Evolutionary conservation across 2,797 vertebrate species (phyloP).

Genomic region (Echiichthys vipera): DNA sequence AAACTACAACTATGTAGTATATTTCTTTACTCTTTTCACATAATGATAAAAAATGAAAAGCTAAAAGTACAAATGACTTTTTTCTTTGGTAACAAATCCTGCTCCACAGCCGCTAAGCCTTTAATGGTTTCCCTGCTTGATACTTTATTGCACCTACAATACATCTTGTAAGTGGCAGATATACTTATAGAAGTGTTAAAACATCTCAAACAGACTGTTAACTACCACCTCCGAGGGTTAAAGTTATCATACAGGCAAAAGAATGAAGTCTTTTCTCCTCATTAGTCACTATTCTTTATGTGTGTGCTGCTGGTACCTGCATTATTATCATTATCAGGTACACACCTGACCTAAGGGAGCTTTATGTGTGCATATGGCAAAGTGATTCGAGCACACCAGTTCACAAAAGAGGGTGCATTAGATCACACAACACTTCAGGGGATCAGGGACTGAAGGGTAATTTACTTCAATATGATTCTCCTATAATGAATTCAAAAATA

Average conservation of each 20-base stretch:
- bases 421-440: slow-evolving; percentile 53
- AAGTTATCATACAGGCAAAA: slow-evolving; percentile 1
- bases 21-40: too few relatives aligned
- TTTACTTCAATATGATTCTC: slow-evolving; percentile 44
- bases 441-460: slow-evolving; percentile 32
- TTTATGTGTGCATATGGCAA: slow-evolving; percentile 31
- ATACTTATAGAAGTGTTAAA: not conserved
- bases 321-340: slow-evolving; percentile 15
- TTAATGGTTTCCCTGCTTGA: not conserved
- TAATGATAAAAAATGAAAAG: not conserved
- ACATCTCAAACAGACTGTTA: not conserved
- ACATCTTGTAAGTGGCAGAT: not conserved
- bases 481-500: slow-evolving; percentile 47
- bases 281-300: not conserved
- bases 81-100: not conserved
- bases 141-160: not conserved
- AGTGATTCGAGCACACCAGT: slow-evolving; percentile 24
- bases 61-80: not conserved
- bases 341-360: not conserved
- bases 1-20: too few relatives aligned
- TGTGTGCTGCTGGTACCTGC: slow-evolving; percentile 18
- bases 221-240: not conserved
- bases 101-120: not conserved
- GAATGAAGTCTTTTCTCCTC: not conserved
- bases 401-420: slow-evolving; percentile 53